These are phyloP conservation scores for Gonioctena quinquepunctata DNA, from an alignment of 1,140 invertebrate species.

Conservation along the genomic window DNA sequence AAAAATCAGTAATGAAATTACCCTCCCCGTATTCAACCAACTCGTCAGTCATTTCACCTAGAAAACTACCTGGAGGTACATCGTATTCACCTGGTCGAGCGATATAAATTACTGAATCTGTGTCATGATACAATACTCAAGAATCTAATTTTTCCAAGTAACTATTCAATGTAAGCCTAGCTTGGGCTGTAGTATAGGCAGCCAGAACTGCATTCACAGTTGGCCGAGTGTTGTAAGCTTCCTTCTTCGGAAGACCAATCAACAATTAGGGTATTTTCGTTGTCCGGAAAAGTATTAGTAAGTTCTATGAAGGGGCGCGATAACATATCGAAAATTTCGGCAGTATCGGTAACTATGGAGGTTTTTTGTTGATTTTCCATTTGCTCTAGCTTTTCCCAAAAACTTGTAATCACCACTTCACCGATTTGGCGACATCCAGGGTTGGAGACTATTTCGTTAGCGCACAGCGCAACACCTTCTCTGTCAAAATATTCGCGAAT, in stretches of 20 bases:
- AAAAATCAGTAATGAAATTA: neutral
- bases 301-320: neutral
- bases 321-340: neutral
- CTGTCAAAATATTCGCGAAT: neutral
- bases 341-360: neutral
- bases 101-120: constrained; percentile 50
- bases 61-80: constrained; percentile 34
- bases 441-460: neutral
- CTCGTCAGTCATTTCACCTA: constrained; percentile 50
- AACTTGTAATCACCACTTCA: neutral
- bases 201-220: neutral
- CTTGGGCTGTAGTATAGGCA: constrained; percentile 52
- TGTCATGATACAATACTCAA: constrained; percentile 54
- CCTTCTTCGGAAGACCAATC: neutral
- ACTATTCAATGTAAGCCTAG: constrained; percentile 52
- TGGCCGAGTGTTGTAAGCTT: neutral
- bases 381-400: neutral
- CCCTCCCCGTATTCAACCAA: no score
- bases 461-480: neutral
- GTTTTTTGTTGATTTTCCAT: neutral
- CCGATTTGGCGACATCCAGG: neutral
- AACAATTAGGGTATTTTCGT: neutral
- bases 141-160: constrained; percentile 47
- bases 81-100: constrained; percentile 23
- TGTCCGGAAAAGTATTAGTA: neutral